Evolutionary conservation across 2,113 vertebrate species (phyloP), one percentile per base, ranked within the genome.

Genomic region (Pogona vitticeps): DNA sequence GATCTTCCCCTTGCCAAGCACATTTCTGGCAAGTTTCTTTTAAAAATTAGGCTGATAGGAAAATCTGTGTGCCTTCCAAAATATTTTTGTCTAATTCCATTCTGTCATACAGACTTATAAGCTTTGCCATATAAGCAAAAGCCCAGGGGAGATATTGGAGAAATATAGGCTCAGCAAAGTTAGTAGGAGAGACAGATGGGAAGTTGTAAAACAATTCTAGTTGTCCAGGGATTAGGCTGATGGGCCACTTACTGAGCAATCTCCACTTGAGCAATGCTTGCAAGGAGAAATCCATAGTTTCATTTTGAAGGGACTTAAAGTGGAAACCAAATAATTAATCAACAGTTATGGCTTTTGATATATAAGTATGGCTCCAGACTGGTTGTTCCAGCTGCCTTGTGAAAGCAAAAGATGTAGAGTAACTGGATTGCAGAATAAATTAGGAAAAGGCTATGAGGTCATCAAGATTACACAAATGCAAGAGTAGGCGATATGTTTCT

Each of bases 51-150:
- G 75, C 81, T 36, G 84, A 31, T 82, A 31, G 46, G 72, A 63
- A 86, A 77, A 40, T 78, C 13, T 71, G 2, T 23, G 38, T 82
- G 40, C 1, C 21, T 26, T 82, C 65, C 67, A 80, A 72, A 71
- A 86, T 38, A 86, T 33, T 70, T 88, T 82, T 52, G 6, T 38
- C 23, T 31, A 65, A 38, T 76, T 56, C 14, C 75, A 85, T 87
- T 87, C 17, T 75, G 33, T 56, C 85, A 56, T 56, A 65, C 58
- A 42, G 73, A 84, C 23, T 26, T 26, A 20, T 36, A 52, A 75
- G 59, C n/a, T 65, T 61, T 81, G 78, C 20, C 63, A 46, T 21
- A 76, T 63, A 76, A 76, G 28, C 28, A 76, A 76, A 42, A 42
- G 38, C 21, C 40, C 70, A 63, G 18, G 72, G 58, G 79, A 75